Percentiles rank a stretch among this genome's conserved stretches.
phyloP scores from a whole-genome alignment of 1,140 invertebrate genomes.

The Bicyclus anynana region DNA sequence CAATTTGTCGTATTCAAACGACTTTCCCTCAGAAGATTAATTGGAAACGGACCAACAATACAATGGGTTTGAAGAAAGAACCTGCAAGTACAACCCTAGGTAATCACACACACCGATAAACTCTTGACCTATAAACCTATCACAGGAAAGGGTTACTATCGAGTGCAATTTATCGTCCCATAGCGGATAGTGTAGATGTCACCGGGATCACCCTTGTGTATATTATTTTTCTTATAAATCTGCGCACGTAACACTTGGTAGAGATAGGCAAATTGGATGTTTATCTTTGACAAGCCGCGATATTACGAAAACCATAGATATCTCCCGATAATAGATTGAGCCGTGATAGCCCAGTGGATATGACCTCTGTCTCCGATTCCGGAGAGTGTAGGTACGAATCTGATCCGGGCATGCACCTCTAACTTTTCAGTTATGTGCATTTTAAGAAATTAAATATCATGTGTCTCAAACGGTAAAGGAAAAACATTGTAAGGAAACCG shows the following conservation, averaged over 20 bases:
- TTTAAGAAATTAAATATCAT: too few species aligned
- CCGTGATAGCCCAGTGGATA: too few species aligned
- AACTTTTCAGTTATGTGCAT: too few species aligned
- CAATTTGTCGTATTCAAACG: neutral
- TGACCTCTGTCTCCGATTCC: too few species aligned
- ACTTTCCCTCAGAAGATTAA: neutral
- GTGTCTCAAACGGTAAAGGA: too few species aligned
- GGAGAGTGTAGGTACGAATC: too few species aligned
- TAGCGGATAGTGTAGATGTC: constrained; percentile 49
- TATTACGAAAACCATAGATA: too few species aligned
- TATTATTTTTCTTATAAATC: constrained; percentile 49
- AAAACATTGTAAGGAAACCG: too few species aligned
- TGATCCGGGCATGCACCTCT: too few species aligned
- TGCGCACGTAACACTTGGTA: neutral
- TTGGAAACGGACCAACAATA: neutral
- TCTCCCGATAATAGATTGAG: too few species aligned
- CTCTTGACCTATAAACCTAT: constrained; percentile 40
- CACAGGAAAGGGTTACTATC: constrained; percentile 51
- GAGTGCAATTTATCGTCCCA: constrained; percentile 60
- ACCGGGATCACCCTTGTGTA: constrained; percentile 47
- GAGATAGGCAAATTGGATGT: neutral
- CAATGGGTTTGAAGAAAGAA: neutral
- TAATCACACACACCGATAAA: constrained; percentile 26
- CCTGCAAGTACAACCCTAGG: neutral
- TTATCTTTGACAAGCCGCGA: neutral